Base-by-base conservation (phyloP, 1,140 invertebrate genomes). In the Argopecten irradians region DNA sequence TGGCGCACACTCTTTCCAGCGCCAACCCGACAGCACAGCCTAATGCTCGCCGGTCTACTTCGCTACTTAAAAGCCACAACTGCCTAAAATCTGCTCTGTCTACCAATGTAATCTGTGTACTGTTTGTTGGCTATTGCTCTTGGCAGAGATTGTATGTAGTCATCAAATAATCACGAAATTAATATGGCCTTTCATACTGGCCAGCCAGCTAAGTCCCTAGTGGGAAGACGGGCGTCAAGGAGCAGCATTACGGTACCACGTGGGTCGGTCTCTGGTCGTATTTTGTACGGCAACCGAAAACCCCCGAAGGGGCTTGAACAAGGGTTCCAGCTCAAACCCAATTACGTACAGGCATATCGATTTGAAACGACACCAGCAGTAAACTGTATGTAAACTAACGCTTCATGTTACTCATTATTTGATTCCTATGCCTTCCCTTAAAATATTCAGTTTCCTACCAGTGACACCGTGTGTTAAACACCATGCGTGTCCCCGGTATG, bases 261-360 rank as follows among this genome's bases (percentile, higher is more conserved):
- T 71, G 55, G 55, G 55, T 28, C 55, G n/a, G 55, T 71, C 55
- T 71, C 55, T 71, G 55, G 22, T 71, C 55, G 55, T 71, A 71
- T 71, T 71, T 71, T 71, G 28, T 71, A 71, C 28, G 55, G 55
- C 55, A 71, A 71, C 55, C 55, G 55, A 71, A 19, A 71, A 71
- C 55, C 55, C 55, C 55, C 55, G 55, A 71, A 71, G 55, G 55
- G 55, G 55, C 55, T 71, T n/a, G 55, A 71, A 71, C 55, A 71
- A 71, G 55, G 55, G 55, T 71, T 71, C 55, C 55, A 71, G 55
- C 55, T 71, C 55, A 71, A 71, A 71, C 55, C 55, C 55, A 71
- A 71, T 71, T 71, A 71, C 55, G 55, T 71, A 71, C 55, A 71
- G 55, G 55, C 55, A 71, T 71, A 71, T 71, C 55, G 55, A 71